Base-by-base conservation (phyloP, 2,888 invertebrate genomes). In the Tanypteryx hageni region DNA sequence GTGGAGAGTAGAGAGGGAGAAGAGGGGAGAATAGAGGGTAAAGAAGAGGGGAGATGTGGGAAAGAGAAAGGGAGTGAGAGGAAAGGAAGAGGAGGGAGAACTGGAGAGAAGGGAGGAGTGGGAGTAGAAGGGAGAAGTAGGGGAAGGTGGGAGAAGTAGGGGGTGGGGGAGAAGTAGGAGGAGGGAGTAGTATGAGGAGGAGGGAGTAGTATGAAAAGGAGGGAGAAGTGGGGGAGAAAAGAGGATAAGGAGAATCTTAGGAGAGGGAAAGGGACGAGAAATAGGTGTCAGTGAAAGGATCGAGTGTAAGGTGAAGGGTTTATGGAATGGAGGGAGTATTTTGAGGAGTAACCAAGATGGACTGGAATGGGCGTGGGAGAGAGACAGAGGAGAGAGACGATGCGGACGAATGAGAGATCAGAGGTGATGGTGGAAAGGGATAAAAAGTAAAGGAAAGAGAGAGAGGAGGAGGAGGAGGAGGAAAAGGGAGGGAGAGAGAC, bases 211-310 rank as follows among this genome's bases (percentile, higher is more conserved):
- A 76, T n/a, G 9, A n/a, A 76, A 76, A 76, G 27, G 0, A 9
- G 1, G 10, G 5, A 0, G n/a, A n/a, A 0, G 1, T 76, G 76
- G 0, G 27, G 27, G 13, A 10, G 22, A 11, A 76, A 27, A 76
- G 76, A 22, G 76, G 22, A 22, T 22, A 22, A 64, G 64, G 7
- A 9, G n/a, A n/a, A 64, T 4, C 4, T 61, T 9, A n/a, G n/a
- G n/a, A n/a, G n/a, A n/a, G n/a, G n/a, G 44, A 44, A 44, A 44
- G 68, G 5, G 22, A 27, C 22, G 76, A 76, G 76, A 27, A 76
- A 76, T 76, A 18, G 76, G 76, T 76, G 76, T 76, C 76, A 76
- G 76, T 76, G 76, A 76, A 76, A 76, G 76, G 76, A 27, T 27
- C 22, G 27, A 76, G 76, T 76, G 44, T 44, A 44, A 44, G 44